Evolutionary conservation across 2,797 vertebrate genomes (phyloP).

Genomic region (Carapus acus): DNA sequence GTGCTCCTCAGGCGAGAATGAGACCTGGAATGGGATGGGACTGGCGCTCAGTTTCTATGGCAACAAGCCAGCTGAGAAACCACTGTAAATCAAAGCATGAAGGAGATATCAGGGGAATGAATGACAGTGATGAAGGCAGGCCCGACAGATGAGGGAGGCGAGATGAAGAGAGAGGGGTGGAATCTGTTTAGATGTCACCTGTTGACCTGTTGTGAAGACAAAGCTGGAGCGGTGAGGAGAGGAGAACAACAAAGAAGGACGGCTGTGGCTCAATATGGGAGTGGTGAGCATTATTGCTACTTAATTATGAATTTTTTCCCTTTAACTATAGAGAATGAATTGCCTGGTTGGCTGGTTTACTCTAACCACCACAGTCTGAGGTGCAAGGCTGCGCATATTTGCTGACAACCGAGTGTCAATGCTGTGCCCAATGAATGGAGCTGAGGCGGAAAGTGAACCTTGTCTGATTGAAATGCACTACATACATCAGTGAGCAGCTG

Average conservation of each 20-base stretch:
- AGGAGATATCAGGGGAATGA: slow-evolving; percentile 67
- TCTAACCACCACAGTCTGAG: no score
- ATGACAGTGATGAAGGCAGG: slow-evolving; percentile 49
- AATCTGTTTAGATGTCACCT: slow-evolving; percentile 35
- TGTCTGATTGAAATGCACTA: no score
- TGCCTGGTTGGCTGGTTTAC: no score
- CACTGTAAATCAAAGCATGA: slow-evolving; percentile 67
- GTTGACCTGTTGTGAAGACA: slow-evolving; percentile 43
- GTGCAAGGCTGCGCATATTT: not conserved
- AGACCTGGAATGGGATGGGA: slow-evolving; percentile 53
- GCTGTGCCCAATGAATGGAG: no score
- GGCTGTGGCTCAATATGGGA: not conserved
- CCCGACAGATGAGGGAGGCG: slow-evolving; percentile 29
- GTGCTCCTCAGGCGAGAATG: slow-evolving; percentile 38
- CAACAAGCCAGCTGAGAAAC: slow-evolving; percentile 69
- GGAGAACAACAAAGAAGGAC: slow-evolving; percentile 3
- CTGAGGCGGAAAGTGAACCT: no score
- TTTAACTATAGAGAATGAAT: no score
- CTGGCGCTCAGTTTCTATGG: slow-evolving; percentile 73
- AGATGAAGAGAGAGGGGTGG: slow-evolving; percentile 14
- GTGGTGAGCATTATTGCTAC: not conserved
- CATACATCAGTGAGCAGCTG: no score
- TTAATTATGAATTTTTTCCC: no score
- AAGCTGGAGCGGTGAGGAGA: slow-evolving; percentile 10
- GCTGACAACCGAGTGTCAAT: no score